These are phyloP conservation scores for Ctenosaura bakeri DNA, from an alignment of 2,797 vertebrate genomes.

Conservation along the genomic window DNA sequence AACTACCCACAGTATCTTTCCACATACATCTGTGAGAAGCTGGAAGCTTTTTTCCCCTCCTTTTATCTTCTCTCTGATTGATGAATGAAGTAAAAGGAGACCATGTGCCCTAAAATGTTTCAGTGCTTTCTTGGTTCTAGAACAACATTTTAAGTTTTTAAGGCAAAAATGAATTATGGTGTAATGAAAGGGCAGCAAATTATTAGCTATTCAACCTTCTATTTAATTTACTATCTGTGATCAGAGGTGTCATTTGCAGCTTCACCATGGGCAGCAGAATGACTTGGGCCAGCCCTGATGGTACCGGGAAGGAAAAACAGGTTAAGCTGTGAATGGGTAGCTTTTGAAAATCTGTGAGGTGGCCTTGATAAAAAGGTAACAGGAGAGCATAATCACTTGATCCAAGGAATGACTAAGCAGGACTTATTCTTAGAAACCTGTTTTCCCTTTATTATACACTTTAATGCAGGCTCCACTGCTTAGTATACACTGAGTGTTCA, in stretches of 20 bases:
- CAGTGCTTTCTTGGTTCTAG: too few relatives aligned
- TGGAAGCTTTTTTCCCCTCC: too few relatives aligned
- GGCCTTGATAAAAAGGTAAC: neutral
- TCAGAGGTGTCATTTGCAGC: neutral
- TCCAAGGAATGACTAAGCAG: neutral
- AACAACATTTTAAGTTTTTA: too few relatives aligned
- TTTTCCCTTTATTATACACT: constrained; percentile 5
- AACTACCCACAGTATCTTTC: too few relatives aligned
- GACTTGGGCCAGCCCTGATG: neutral
- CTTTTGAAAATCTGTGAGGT: constrained; percentile 5
- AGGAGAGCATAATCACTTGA: neutral
- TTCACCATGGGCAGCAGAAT: neutral
- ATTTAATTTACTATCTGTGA: too few relatives aligned
- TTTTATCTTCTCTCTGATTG: too few relatives aligned
- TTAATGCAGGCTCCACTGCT: neutral
- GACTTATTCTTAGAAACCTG: neutral
- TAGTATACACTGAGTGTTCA: neutral
- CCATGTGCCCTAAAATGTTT: too few relatives aligned
- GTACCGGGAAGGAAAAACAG: neutral
- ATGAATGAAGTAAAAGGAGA: too few relatives aligned
- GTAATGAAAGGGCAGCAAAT: too few relatives aligned
- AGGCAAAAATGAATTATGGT: too few relatives aligned
- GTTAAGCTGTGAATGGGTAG: neutral
- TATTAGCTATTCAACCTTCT: too few relatives aligned
- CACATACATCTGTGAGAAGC: too few relatives aligned